phyloP scores from a whole-genome alignment of 2,797 vertebrate genomes.

The Danionella dracula region DNA sequence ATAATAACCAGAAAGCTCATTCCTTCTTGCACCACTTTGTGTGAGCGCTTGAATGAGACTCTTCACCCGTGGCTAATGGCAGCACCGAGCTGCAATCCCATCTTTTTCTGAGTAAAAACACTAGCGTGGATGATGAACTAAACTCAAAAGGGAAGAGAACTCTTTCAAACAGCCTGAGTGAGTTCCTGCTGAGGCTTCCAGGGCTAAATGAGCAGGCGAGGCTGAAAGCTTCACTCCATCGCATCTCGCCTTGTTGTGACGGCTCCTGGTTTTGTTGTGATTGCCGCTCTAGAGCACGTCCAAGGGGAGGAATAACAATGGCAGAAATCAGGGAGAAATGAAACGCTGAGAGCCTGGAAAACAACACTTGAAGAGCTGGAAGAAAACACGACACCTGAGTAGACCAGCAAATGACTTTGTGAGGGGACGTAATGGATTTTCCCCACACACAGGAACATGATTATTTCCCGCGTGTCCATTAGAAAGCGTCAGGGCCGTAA shows the following conservation, averaged over 20 bases:
- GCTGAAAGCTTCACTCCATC: not conserved
- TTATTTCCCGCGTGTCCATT: conserved; percentile 50
- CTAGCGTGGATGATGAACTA: not conserved
- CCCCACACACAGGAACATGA: conserved; percentile 38
- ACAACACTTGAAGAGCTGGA: conserved; percentile 13
- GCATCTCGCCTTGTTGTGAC: not conserved
- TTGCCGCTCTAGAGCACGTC: conserved; percentile 44
- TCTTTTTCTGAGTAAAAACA: not conserved
- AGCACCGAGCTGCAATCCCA: not conserved
- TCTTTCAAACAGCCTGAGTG: not conserved
- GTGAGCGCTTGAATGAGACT: not conserved
- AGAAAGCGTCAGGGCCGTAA: conserved; percentile 42
- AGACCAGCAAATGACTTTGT: conserved; percentile 29
- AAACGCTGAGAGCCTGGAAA: not conserved
- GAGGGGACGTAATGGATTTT: conserved; percentile 44
- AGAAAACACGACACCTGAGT: conserved; percentile 30
- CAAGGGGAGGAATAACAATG: conserved; percentile 28
- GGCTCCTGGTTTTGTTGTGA: conserved; percentile 10
- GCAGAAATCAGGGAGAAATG: conserved; percentile 13
- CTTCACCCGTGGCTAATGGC: not conserved
- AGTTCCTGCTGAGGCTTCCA: not conserved
- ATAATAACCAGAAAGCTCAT: conserved; percentile 12
- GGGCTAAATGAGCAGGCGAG: conserved; percentile 1
- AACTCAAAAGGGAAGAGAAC: not conserved
- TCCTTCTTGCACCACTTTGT: conserved; percentile 8